These are phyloP conservation scores for Tenualosa thibaudeaui DNA, from an alignment of 2,797 vertebrate species.

Conservation along the genomic window DNA sequence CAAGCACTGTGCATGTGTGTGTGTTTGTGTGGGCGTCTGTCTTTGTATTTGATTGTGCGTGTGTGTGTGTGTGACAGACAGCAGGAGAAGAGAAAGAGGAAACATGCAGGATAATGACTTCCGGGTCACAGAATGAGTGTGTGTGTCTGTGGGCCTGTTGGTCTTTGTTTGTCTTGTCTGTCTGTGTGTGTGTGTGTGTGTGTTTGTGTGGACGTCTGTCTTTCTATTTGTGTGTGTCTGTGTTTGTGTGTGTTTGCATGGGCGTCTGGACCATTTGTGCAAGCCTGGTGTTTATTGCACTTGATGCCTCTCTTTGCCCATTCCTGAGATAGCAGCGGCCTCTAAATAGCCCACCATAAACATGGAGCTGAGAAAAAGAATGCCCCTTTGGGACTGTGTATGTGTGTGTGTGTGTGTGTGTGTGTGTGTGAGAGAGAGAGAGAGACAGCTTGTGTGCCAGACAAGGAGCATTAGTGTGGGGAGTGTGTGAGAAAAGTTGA, in stretches of 20 bases:
- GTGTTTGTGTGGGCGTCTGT: background rate
- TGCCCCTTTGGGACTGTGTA: slow-evolving; percentile 1
- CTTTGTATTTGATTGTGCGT: too few relatives aligned
- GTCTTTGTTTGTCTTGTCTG: background rate
- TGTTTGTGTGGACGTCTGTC: background rate
- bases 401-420: background rate
- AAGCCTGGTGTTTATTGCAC: slow-evolving; percentile 42
- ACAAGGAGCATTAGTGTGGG: background rate
- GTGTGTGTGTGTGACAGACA: background rate
- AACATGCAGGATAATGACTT: slow-evolving; percentile 7
- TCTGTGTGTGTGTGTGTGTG: background rate
- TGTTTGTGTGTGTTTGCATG: slow-evolving; percentile 16
- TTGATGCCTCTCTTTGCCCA: slow-evolving; percentile 37
- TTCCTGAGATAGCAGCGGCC: slow-evolving; percentile 45
- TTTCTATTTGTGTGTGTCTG: background rate
- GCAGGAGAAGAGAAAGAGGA: background rate
- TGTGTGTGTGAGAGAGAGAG: background rate
- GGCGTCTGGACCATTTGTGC: slow-evolving; percentile 29
- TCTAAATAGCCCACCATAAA: slow-evolving; percentile 48
- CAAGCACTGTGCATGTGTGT: background rate
- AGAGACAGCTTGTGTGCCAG: background rate
- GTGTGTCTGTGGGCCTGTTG: background rate
- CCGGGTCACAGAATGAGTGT: background rate
- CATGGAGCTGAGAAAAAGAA: slow-evolving; percentile 18
- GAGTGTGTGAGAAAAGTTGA: background rate